Evolutionary conservation across 2,113 vertebrate genomes (phyloP), one percentile per base, ranked within the genome.

Genomic region (Tinamus guttatus): DNA sequence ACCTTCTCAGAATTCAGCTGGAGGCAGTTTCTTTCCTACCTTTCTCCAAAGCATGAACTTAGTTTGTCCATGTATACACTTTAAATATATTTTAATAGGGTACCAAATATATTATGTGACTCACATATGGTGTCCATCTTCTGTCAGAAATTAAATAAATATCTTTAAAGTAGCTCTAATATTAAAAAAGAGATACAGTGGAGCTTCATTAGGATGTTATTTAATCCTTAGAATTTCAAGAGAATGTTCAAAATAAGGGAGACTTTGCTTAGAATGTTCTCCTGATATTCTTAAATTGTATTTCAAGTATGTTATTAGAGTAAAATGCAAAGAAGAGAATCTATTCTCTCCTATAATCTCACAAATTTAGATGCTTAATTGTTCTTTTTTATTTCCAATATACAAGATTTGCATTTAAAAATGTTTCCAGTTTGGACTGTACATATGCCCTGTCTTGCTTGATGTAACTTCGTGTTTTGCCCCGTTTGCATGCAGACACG

Each of bases 401-500:
- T 68, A 15, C 54, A 58, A 58, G 30, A 18, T 58, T 43, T 60
- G 40, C 51, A 27, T 83, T 38, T 45, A 17, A 68, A 47, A 47
- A 22, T 63, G 51, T 30, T 45, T 58, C 1, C 27, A 78, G 38
- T 87, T 94, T 93, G 75, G 41, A 69, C 7, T 78, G 45, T 60
- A 56, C 9, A 0, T 14, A 10, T 69, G 45, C 59, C 51, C 24
- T 81, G 64, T 32, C 65, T 32, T 77, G 34, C 7, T 78, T 43
- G 32, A 75, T 14, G 65, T 78, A 71, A 86, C 70, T 76, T 80
- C 17, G 40, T 65, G 58, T 87, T 90, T 91, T 69, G 63, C 20
- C 67, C 21, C 0, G 2, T 56, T 96, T 97, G 98, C 98, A 98
- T 97, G 98, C 82, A 92, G 77, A 87, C 18, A 4, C 69, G 7